Conservation (phyloP, 2,113 vertebrate genomes). For the Oreochromis spilurus region DNA sequence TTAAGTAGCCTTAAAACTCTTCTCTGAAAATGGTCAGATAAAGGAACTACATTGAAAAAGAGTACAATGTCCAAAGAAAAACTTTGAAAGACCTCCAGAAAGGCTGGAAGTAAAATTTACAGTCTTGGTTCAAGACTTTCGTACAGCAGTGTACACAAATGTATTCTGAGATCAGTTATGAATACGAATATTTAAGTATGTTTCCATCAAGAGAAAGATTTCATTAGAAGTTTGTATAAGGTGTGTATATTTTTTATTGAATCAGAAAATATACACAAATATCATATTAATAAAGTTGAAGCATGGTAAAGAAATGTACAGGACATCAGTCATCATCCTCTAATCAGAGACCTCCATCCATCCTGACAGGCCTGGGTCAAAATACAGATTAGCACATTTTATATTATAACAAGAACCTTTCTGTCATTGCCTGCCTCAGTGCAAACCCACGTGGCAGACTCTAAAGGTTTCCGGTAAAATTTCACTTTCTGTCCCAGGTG, state of each 20-base stretch:
- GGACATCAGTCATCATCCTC: conserved; percentile 43
- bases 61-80: no score
- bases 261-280: conserved; percentile 75
- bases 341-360: neutral
- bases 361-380: conserved; percentile 23
- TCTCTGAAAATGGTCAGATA: neutral
- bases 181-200: neutral
- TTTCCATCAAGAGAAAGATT: neutral
- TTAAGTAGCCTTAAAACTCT: neutral
- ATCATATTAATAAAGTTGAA: conserved; percentile 68
- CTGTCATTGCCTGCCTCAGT: conserved; percentile 38
- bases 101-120: neutral
- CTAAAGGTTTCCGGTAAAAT: conserved; percentile 8
- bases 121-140: neutral
- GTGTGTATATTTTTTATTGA: conserved; percentile 70
- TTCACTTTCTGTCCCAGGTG: neutral
- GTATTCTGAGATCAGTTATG: neutral
- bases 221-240: neutral
- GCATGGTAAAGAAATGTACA: conserved; percentile 69
- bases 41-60: neutral
- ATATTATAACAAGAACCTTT: conserved; percentile 3
- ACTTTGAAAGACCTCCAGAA: no score
- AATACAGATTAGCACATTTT: neutral
- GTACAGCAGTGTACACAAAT: neutral
- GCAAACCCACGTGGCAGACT: conserved; percentile 9